Conservation (phyloP, 2,797 vertebrate genomes). For the Anguilla marmorata region DNA sequence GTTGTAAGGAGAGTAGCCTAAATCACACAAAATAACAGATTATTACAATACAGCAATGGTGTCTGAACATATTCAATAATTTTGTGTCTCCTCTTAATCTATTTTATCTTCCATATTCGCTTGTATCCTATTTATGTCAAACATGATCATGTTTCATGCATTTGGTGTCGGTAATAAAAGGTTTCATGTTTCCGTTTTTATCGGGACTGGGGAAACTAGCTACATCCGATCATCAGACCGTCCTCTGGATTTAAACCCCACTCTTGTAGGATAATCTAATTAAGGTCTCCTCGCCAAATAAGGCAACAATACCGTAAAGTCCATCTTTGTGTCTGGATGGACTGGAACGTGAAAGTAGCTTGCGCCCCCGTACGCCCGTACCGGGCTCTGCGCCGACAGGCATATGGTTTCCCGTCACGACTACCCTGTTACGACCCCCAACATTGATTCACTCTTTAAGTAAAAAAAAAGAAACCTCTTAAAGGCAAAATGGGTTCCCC, state of each 20-base stretch:
- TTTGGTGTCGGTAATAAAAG: background rate
- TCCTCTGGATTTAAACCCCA: conserved; percentile 44
- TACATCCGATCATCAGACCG: conserved; percentile 13
- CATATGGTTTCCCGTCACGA: background rate
- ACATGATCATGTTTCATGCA: background rate
- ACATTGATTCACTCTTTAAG: background rate
- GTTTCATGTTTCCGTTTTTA: background rate
- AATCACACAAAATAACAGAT: background rate
- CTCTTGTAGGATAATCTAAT: conserved; percentile 51
- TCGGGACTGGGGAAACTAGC: background rate
- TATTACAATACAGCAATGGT: background rate
- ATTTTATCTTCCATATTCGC: background rate
- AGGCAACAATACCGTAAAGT: conserved; percentile 66
- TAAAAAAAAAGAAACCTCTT: background rate
- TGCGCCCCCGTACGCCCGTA: conserved; percentile 66
- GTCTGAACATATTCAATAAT: background rate
- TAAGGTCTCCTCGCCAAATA: conserved; percentile 74
- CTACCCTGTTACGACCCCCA: background rate
- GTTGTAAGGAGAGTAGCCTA: background rate
- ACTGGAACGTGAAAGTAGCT: conserved; percentile 41
- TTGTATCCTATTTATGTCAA: background rate
- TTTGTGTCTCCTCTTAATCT: background rate
- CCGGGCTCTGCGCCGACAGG: conserved; percentile 37
- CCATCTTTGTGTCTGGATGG: conserved; percentile 31
- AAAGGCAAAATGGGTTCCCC: background rate